These are phyloP conservation scores for Chlorops oryzae DNA, from an alignment of 1,140 invertebrate species.

Conservation along the genomic window DNA sequence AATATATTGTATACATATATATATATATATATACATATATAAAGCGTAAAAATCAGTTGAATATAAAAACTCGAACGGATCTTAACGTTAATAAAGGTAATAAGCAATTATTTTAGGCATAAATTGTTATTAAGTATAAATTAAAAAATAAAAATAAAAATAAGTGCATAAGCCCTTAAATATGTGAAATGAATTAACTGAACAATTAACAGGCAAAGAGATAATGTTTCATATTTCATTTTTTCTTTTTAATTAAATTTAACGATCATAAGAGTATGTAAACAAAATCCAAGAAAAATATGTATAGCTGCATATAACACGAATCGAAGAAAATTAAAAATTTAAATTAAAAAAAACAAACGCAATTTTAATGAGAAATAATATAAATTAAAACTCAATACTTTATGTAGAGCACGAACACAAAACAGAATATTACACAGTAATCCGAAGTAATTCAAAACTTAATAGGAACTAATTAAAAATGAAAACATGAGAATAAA, in stretches of 20 bases:
- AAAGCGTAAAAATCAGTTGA: not conserved
- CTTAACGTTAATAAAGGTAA: not conserved
- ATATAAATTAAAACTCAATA: not conserved
- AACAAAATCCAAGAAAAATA: too few species aligned
- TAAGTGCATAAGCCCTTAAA: too few species aligned
- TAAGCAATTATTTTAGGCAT: slow-evolving; percentile 28
- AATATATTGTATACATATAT: too few species aligned
- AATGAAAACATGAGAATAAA: not conserved
- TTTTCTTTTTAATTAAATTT: too few species aligned
- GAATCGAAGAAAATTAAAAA: slow-evolving; percentile 14
- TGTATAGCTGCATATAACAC: too few species aligned
- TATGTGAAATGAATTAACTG: slow-evolving; percentile 35
- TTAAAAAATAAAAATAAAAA: slow-evolving; percentile 11
- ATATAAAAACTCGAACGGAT: not conserved
- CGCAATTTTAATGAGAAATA: not conserved
- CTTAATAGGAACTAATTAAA: not conserved
- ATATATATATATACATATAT: too few species aligned
- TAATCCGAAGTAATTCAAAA: not conserved
- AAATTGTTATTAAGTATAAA: slow-evolving; percentile 23
- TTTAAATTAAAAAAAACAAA: slow-evolving; percentile 27
- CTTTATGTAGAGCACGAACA: not conserved
- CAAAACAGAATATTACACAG: not conserved
- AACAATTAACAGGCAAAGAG: slow-evolving; percentile 15
- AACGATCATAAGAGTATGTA: too few species aligned
- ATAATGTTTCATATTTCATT: too few species aligned